Conservation (phyloP, 2,888 invertebrate species). For the Urechis unicinctus region DNA sequence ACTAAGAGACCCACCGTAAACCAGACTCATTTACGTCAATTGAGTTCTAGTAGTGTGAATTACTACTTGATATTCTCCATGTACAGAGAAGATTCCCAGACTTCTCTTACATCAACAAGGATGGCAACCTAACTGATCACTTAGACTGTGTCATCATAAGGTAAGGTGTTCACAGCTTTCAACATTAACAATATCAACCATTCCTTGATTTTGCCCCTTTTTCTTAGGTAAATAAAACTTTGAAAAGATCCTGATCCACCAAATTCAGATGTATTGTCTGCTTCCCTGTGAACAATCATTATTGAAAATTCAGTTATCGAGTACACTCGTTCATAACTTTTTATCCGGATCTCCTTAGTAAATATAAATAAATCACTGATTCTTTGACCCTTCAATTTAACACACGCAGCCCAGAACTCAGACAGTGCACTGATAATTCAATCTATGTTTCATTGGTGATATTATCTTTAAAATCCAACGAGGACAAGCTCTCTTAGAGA, state of each 20-base stretch:
- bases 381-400: background rate
- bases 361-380: no score
- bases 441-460: background rate
- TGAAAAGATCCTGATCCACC: no score
- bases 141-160: constrained; percentile 90
- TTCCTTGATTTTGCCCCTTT: no score
- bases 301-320: no score
- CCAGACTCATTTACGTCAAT: no score
- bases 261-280: no score
- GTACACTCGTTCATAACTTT: no score
- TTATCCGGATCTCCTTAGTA: no score
- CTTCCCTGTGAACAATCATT: no score
- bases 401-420: background rate
- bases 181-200: no score
- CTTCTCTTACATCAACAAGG: constrained; percentile 84
- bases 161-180: constrained; percentile 24
- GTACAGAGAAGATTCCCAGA: constrained; percentile 82
- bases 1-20: background rate
- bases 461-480: background rate
- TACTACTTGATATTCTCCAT: background rate
- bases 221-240: no score
- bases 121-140: constrained; percentile 83
- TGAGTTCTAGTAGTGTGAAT: background rate
- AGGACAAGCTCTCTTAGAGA: no score
- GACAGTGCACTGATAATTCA: background rate